These are phyloP conservation scores for Diphyllodes magnificus DNA, from an alignment of 2,113 vertebrate species.

Conservation along the genomic window DNA sequence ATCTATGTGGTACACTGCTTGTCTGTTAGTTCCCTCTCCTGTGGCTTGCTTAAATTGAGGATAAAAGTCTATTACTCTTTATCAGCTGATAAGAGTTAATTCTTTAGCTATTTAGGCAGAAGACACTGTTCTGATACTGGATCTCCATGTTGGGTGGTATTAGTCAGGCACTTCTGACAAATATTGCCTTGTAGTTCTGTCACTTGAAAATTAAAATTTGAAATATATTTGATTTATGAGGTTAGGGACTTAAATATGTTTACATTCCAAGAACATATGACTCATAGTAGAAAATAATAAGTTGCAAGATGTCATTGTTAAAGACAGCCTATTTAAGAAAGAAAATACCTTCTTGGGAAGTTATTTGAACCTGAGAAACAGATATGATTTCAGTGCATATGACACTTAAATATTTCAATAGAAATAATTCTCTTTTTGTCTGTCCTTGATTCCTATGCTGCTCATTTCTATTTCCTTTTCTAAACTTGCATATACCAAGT, in stretches of 20 bases:
- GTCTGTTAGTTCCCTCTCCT: not conserved
- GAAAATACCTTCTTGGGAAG: not conserved
- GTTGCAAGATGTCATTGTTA: not conserved
- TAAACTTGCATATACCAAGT: not conserved
- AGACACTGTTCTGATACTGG: not conserved
- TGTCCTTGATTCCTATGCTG: not conserved
- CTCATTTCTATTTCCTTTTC: not conserved
- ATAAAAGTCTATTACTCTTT: not conserved
- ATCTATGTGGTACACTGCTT: not conserved
- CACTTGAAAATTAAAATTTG: not conserved
- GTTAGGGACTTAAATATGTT: not conserved
- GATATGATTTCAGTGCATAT: not conserved
- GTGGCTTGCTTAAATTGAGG: constrained; percentile 2
- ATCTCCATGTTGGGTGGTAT: not conserved
- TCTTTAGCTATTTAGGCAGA: not conserved
- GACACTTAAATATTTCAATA: not conserved
- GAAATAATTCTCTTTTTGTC: not conserved
- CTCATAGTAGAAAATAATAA: not conserved
- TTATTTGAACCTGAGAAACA: not conserved
- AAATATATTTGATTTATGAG: not conserved
- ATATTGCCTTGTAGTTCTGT: not conserved
- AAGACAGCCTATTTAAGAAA: not conserved
- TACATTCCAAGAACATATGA: not conserved
- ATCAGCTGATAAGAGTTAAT: constrained; percentile 23
- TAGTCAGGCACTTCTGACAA: not conserved